Percentiles rank a stretch among this genome's conserved stretches.
Evolutionary conservation across 1,140 invertebrate species (phyloP).

Genomic region (Drosophila hydei): DNA sequence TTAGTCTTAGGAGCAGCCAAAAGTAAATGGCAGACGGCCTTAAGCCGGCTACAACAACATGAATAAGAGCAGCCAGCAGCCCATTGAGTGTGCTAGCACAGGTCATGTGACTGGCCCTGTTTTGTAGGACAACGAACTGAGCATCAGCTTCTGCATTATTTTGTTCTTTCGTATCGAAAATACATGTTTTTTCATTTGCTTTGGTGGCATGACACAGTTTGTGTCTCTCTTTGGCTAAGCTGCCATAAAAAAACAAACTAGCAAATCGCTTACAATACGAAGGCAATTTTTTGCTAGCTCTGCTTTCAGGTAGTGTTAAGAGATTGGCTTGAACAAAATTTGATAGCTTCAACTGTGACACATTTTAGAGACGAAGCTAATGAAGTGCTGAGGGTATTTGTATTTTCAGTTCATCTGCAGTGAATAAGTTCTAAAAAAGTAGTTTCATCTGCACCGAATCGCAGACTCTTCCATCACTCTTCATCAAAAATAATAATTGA

Average conservation of each 20-base stretch:
- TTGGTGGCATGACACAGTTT: slow-evolving; percentile 62
- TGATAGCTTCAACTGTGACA: slow-evolving; percentile 8
- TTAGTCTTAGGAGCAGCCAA: slow-evolving; percentile 39
- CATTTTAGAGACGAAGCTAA: slow-evolving; percentile 16
- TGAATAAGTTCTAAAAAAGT: not conserved
- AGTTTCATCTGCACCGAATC: not conserved
- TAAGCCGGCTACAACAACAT: slow-evolving; percentile 54
- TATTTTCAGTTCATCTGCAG: no score
- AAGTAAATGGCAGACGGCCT: slow-evolving; percentile 32
- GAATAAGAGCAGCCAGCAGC: no score
- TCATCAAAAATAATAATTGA: no score
- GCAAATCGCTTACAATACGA: slow-evolving; percentile 36
- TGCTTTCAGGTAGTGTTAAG: slow-evolving; percentile 18
- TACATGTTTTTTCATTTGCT: slow-evolving; percentile 37
- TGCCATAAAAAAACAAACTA: slow-evolving; percentile 41
- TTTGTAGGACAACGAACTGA: slow-evolving; percentile 72
- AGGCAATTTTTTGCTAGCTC: not conserved
- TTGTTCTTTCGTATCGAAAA: slow-evolving; percentile 42
- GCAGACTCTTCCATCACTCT: slow-evolving; percentile 20
- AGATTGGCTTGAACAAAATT: slow-evolving; percentile 26
- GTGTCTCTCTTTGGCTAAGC: slow-evolving; percentile 32
- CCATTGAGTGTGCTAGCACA: slow-evolving; percentile 25
- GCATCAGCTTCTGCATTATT: slow-evolving; percentile 67
- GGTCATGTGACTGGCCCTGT: slow-evolving; percentile 38
- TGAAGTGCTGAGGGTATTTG: not conserved